These are phyloP conservation scores for Crossocerus cetratus DNA, from an alignment of 2,888 invertebrate genomes.

Conservation along the genomic window DNA sequence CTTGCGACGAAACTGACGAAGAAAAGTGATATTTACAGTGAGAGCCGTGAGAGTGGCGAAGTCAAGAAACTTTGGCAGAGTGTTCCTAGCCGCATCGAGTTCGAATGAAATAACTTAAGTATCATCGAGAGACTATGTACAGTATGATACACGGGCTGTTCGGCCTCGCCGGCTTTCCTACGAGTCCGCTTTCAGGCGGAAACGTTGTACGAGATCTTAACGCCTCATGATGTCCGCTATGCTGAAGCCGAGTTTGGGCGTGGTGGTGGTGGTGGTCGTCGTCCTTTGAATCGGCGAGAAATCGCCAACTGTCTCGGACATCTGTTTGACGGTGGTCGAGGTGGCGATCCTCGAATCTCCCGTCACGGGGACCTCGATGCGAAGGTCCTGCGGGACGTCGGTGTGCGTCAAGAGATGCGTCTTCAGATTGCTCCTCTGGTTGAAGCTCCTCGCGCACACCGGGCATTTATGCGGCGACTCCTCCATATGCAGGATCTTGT, in stretches of 20 bases:
- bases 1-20: too few relatives aligned
- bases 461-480: slow-evolving; percentile 96
- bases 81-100: too few relatives aligned
- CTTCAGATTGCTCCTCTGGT: slow-evolving; percentile 94
- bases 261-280: slow-evolving; percentile 45
- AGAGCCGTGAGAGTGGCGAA: too few relatives aligned
- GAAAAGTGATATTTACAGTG: too few relatives aligned
- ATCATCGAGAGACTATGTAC: too few relatives aligned
- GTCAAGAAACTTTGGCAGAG: too few relatives aligned
- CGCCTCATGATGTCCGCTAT: slow-evolving; percentile 94
- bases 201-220: slow-evolving; percentile 75
- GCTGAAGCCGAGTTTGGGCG: slow-evolving; percentile 85
- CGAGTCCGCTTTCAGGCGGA: too few relatives aligned
- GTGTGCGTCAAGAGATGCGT: slow-evolving; percentile 93
- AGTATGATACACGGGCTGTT: too few relatives aligned
- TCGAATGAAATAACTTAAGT: too few relatives aligned
- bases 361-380: slow-evolving; percentile 59
- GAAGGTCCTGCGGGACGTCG: slow-evolving; percentile 79
- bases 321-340: slow-evolving; percentile 46
- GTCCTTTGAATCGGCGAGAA: slow-evolving; percentile 51
- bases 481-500: slow-evolving; percentile 95
- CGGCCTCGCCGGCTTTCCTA: too few relatives aligned
- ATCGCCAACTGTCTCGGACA: slow-evolving; percentile 52
- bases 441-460: slow-evolving; percentile 92
- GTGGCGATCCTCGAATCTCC: slow-evolving; percentile 37